Base-by-base conservation (phyloP, 2,888 invertebrate species). In the Sesamia inferens region DNA sequence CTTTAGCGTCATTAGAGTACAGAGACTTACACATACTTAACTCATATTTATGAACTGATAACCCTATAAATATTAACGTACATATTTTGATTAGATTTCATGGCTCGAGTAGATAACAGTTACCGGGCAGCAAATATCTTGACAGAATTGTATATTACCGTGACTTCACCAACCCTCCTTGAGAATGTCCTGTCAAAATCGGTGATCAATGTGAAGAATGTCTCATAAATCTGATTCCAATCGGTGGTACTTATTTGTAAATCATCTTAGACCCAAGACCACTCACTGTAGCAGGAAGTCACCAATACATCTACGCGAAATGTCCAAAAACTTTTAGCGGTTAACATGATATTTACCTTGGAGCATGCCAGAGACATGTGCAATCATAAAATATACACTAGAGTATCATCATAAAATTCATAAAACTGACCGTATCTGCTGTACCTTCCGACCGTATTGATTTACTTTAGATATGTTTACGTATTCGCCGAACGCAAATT, bases 361-460 rank as follows among this genome's bases (percentile, higher is more conserved):
- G 70, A 76, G 55, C 54, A 66, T 13, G 54, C 39, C 63, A 76
- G 54, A 78, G 74, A 80, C 83, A 86, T 86, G 85, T 85, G 83
- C 78, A 76, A 86, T 86, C 90, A 90, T 78, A 92, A 94, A 93
- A 39, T 90, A 90, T 24, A 76, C 86, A 85, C 85, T 84, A 88
- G 88, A 91, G 88, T 93, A 94, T 94, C 93, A 94, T 94, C 95
- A 92, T 94, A 94, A 94, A 94, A 93, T 90, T 88, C 89, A 90
- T 93, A 93, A 94, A 93, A 91, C 87, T 89, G 90, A 93, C 93
- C 92, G 90, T 85, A 87, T 85, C 83, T 77, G 78, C 85, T 89
- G 88, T 88, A 86, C 89, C 88, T 90, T 84, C 88, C 87, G 89
- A 82, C 89, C 87, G 88, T 89, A 93, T 93, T 94, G 94, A 94